Conservation (phyloP, 2,797 vertebrate species). For the Cygnus olor region DNA sequence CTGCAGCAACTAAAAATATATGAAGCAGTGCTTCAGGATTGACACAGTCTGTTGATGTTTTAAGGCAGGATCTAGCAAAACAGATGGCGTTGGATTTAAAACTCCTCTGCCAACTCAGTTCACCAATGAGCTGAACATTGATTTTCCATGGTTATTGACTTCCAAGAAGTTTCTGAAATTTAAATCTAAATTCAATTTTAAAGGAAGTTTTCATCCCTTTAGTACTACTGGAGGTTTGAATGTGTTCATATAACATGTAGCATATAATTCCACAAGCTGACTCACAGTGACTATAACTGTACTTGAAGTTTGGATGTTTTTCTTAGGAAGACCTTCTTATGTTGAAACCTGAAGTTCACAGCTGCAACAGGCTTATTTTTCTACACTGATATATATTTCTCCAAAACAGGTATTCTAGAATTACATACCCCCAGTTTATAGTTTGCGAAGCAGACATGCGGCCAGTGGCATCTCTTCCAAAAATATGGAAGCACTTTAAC, state of each 20-base stretch:
- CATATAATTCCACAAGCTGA: neutral
- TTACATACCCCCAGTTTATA: neutral
- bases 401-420: neutral
- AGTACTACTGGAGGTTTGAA: neutral
- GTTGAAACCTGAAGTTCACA: neutral
- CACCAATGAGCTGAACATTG: neutral
- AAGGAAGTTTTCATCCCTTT: neutral
- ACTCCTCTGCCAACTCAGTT: neutral
- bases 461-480: neutral
- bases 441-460: neutral
- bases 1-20: neutral
- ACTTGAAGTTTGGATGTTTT: neutral
- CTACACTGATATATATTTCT: neutral
- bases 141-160: neutral
- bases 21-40: neutral
- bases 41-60: neutral
- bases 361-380: neutral
- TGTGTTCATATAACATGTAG: neutral
- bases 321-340: neutral
- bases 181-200: neutral
- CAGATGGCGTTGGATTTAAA: neutral
- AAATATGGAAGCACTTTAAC: conserved; percentile 11
- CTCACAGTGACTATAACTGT: neutral
- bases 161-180: neutral
- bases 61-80: neutral